These are phyloP conservation scores for Margaritifera margaritifera DNA, from an alignment of 2,888 invertebrate species.

Conservation along the genomic window DNA sequence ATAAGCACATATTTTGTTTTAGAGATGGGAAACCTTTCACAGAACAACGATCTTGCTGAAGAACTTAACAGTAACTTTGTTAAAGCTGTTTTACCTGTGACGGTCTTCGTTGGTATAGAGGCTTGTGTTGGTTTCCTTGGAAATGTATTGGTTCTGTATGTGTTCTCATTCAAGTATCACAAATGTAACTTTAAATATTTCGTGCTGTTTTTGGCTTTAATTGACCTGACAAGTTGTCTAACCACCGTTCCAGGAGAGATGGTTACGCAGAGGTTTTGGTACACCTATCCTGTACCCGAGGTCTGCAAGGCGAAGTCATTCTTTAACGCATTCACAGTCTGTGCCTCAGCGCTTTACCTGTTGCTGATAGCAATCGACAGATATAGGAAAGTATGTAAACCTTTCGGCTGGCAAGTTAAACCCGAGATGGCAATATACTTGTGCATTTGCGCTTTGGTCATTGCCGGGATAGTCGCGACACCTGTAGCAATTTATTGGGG, in stretches of 20 bases:
- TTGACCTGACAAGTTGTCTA: conserved; percentile 12
- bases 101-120: conserved; percentile 18
- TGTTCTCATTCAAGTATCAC: conserved; percentile 12
- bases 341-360: conserved; percentile 39
- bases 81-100: conserved; percentile 9
- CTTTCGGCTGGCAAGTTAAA: conserved; percentile 26
- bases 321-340: conserved; percentile 18
- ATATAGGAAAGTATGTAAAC: conserved; percentile 50
- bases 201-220: conserved; percentile 13
- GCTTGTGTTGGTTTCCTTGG: conserved; percentile 16
- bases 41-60: background rate
- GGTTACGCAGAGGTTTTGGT: conserved; percentile 19
- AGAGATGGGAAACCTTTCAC: no score
- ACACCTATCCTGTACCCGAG: conserved; percentile 8
- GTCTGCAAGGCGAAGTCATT: conserved; percentile 18
- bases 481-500: conserved; percentile 21
- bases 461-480: conserved; percentile 4
- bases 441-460: background rate
- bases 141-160: conserved; percentile 8
- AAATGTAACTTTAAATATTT: conserved; percentile 21
- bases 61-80: conserved; percentile 15
- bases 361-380: conserved; percentile 48
- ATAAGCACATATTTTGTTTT: no score
- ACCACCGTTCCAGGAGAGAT: conserved; percentile 28
- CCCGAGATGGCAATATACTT: conserved; percentile 6